Conservation (phyloP, 2,113 vertebrate genomes). For the Neotoma lepida region DNA sequence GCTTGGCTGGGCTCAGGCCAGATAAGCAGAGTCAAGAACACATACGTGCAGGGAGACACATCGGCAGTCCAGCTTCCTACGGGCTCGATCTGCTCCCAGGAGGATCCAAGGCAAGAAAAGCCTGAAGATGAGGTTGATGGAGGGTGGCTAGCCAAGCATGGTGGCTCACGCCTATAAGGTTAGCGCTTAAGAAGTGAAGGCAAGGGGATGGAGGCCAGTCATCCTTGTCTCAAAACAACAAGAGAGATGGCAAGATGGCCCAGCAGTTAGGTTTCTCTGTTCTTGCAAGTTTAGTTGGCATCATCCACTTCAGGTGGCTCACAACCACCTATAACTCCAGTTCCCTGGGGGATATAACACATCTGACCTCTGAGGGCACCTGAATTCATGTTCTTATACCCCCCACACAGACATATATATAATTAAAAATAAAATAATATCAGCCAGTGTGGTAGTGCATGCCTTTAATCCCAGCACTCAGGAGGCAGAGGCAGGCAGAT, state of each 20-base stretch:
- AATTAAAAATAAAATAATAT: not conserved
- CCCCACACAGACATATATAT: not conserved
- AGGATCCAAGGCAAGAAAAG: not conserved
- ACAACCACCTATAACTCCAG: not conserved
- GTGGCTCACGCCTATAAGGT: not conserved
- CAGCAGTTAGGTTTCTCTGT: not conserved
- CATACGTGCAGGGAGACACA: conserved; percentile 76
- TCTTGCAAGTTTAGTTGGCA: not conserved
- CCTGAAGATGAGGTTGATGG: not conserved
- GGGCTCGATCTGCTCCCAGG: not conserved
- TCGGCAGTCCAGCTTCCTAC: not conserved
- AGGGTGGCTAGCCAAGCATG: too few species aligned
- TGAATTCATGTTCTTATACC: too few species aligned
- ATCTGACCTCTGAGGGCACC: not conserved
- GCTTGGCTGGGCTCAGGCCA: conserved; percentile 64
- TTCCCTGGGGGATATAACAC: not conserved
- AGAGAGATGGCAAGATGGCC: not conserved
- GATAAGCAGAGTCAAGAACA: conserved; percentile 34
- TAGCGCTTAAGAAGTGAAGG: not conserved
- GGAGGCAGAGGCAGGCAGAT: not conserved
- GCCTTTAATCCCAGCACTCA: not conserved
- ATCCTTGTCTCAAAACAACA: not conserved
- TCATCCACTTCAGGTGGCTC: not conserved
- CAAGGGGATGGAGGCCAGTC: not conserved
- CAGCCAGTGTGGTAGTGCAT: not conserved